A percentile compares a stretch with the other conserved stretches of the same genome.
Conservation (phyloP, 2,888 invertebrate genomes). For the Mimumesa dahlbomi region DNA sequence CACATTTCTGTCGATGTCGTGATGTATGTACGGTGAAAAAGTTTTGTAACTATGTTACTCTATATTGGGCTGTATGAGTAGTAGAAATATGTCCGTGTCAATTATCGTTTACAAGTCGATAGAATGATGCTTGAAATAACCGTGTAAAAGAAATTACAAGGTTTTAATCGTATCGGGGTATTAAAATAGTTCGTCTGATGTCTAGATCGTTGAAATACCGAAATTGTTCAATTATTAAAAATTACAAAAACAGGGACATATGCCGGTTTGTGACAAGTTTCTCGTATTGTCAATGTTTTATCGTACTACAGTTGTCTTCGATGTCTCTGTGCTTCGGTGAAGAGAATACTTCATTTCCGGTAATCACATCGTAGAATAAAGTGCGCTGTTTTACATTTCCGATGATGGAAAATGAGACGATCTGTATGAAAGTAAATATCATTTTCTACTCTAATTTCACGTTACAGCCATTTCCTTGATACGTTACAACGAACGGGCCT, state of each 20-base stretch:
- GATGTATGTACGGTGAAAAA: not conserved
- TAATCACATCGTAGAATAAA: constrained; percentile 3
- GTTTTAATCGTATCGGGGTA: not conserved
- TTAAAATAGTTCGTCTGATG: not conserved
- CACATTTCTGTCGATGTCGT: not conserved
- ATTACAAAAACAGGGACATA: too few species aligned
- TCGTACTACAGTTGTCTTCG: not conserved
- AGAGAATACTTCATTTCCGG: not conserved
- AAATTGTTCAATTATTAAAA: not conserved
- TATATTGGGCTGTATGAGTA: not conserved
- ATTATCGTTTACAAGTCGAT: too few species aligned
- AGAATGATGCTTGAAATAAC: not conserved
- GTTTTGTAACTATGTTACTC: constrained; percentile 16
- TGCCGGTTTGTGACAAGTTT: too few species aligned
- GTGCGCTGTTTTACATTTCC: not conserved
- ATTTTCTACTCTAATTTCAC: constrained; percentile 10
- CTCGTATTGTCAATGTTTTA: too few species aligned
- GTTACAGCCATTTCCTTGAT: not conserved
- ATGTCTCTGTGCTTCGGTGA: not conserved
- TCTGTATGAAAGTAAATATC: not conserved
- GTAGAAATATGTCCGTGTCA: not conserved
- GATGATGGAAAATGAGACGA: not conserved
- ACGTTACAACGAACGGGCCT: too few species aligned
- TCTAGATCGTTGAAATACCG: not conserved
- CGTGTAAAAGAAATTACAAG: not conserved